These are phyloP conservation scores for Drosophila putrida DNA, from an alignment of 2,888 invertebrate genomes.

Conservation along the genomic window DNA sequence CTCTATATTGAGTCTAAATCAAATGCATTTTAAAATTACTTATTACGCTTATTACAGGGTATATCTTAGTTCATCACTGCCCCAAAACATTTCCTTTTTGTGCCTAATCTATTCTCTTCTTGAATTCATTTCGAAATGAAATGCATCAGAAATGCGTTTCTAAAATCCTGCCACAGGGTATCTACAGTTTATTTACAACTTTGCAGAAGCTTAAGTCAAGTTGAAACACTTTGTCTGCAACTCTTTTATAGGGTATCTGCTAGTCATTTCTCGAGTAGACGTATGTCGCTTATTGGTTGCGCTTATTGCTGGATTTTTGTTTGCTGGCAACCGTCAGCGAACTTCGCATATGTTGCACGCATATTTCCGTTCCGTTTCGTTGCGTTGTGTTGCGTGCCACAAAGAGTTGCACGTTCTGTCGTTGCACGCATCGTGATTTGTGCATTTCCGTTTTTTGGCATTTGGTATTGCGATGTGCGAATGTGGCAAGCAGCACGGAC, in stretches of 20 bases:
- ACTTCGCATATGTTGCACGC: conserved; percentile 63
- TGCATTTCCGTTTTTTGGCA: conserved; percentile 68
- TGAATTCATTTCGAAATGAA: not conserved
- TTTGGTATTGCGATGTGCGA: conserved; percentile 17
- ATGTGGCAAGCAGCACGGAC: conserved; percentile 33
- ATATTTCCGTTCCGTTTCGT: conserved; percentile 67
- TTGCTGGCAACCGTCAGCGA: conserved; percentile 39
- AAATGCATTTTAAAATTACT: too few species aligned
- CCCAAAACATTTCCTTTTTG: not conserved
- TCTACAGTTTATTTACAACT: not conserved
- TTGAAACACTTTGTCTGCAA: too few species aligned
- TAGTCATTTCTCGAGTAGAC: not conserved
- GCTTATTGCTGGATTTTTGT: conserved; percentile 28
- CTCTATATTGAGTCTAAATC: not conserved
- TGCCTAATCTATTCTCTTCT: conserved; percentile 2
- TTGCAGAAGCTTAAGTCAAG: too few species aligned
- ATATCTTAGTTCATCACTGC: not conserved
- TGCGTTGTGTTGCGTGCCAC: conserved; percentile 47
- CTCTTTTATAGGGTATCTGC: conserved; percentile 3
- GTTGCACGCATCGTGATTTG: conserved; percentile 62
- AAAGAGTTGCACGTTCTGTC: conserved; percentile 37
- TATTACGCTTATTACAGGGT: not conserved
- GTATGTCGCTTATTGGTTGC: not conserved
- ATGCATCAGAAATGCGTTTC: not conserved
- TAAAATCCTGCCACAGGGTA: conserved; percentile 1